Percentiles rank a stretch among this genome's conserved stretches.
Conservation (phyloP, 2,888 invertebrate species). For the Amitus sp. region DNA sequence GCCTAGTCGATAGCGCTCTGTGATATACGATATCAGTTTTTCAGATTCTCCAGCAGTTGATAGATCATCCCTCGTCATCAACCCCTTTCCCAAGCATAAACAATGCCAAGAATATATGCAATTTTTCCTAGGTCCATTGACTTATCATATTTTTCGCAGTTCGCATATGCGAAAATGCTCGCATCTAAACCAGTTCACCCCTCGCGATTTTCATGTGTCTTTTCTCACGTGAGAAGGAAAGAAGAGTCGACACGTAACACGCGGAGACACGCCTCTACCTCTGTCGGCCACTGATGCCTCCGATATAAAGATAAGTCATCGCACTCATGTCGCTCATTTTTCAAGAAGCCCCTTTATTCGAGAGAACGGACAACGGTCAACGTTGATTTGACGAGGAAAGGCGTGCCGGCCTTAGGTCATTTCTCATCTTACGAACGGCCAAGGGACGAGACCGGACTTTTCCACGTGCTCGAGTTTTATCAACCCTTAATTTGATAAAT, state of each 20-base stretch:
- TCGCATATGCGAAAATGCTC: background rate
- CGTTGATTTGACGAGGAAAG: constrained; percentile 40
- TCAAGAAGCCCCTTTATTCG: constrained; percentile 46
- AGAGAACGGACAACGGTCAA: constrained; percentile 48
- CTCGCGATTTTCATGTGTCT: constrained; percentile 31
- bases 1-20: background rate
- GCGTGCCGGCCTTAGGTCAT: constrained; percentile 46
- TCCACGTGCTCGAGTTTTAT: constrained; percentile 62
- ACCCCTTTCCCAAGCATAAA: no score
- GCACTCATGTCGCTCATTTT: constrained; percentile 52
- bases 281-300: constrained; percentile 44
- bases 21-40: background rate
- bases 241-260: constrained; percentile 15
- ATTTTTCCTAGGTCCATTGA: no score
- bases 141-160: no score
- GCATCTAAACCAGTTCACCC: constrained; percentile 21
- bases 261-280: constrained; percentile 54
- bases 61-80: background rate
- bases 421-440: constrained; percentile 46
- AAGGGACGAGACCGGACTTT: constrained; percentile 51
- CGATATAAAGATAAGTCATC: constrained; percentile 65
- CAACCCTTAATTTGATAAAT: constrained; percentile 66
- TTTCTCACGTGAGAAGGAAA: constrained; percentile 29
- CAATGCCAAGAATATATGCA: no score
- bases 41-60: background rate